These are phyloP conservation scores for Charadrius vociferus DNA, from an alignment of 2,113 vertebrate species.

Conservation along the genomic window DNA sequence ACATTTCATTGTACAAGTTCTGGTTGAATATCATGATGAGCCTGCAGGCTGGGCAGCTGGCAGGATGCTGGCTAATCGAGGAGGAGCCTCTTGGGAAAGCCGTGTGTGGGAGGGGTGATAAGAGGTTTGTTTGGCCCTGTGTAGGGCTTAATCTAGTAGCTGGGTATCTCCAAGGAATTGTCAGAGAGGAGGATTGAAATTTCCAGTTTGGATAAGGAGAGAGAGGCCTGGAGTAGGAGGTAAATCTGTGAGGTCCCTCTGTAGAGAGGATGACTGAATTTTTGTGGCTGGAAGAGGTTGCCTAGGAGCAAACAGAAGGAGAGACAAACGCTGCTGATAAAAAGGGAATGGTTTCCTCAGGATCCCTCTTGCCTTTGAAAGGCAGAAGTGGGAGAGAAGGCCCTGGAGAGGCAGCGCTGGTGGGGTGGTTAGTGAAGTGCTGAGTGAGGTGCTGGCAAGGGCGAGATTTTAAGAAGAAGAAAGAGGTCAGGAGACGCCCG, in stretches of 20 bases:
- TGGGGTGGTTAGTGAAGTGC: neutral
- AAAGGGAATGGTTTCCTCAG: neutral
- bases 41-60: neutral
- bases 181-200: neutral
- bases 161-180: neutral
- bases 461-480: neutral
- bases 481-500: neutral
- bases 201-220: neutral
- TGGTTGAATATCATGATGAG: neutral
- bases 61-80: neutral
- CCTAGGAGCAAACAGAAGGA: neutral
- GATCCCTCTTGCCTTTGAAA: neutral
- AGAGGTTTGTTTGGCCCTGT: neutral
- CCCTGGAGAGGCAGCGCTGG: neutral
- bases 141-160: neutral
- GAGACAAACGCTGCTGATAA: neutral
- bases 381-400: neutral
- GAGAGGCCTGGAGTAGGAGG: neutral
- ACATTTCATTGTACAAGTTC: neutral
- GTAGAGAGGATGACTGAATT: neutral
- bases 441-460: neutral
- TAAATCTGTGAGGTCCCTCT: neutral
- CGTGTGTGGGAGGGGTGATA: neutral
- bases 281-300: neutral
- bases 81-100: neutral